Evolutionary conservation across 2,113 vertebrate species (phyloP).

Genomic region (Epinephelus cyanopodus): DNA sequence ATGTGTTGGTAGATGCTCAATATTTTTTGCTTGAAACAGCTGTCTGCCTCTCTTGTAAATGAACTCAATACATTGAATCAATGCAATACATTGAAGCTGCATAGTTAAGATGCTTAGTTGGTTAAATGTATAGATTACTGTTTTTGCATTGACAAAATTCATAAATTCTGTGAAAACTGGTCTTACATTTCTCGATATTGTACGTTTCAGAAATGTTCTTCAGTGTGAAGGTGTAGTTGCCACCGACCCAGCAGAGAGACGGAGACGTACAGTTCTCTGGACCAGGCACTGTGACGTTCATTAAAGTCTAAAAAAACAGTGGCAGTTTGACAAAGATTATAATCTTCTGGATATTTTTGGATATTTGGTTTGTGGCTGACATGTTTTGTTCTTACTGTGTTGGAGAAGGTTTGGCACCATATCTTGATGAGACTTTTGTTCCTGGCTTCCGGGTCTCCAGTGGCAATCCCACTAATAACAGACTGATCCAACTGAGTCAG

Average conservation of each 20-base stretch:
- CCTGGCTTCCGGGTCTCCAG: constrained; percentile 83
- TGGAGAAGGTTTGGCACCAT: constrained; percentile 89
- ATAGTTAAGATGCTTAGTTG: no score
- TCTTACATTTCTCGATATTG: constrained; percentile 88
- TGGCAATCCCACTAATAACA: constrained; percentile 90
- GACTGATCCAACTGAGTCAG: constrained; percentile 88
- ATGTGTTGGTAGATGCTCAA: not conserved
- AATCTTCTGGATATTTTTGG: not conserved
- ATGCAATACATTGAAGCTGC: no score
- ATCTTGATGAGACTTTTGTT: constrained; percentile 91
- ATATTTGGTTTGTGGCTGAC: not conserved
- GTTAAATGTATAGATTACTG: no score
- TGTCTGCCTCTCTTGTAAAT: not conserved
- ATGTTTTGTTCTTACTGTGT: constrained; percentile 81
- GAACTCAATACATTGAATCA: not conserved
- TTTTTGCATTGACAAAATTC: no score
- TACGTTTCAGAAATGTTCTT: constrained; percentile 85
- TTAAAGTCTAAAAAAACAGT: constrained; percentile 82
- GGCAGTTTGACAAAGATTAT: not conserved
- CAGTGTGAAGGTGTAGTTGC: constrained; percentile 80
- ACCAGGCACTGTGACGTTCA: constrained; percentile 87
- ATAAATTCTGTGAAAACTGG: not conserved
- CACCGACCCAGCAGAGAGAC: constrained; percentile 85
- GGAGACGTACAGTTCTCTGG: constrained; percentile 89
- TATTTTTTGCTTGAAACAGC: not conserved